These are phyloP conservation scores for Melanargia galathea DNA, from an alignment of 2,888 invertebrate genomes.

Conservation along the genomic window DNA sequence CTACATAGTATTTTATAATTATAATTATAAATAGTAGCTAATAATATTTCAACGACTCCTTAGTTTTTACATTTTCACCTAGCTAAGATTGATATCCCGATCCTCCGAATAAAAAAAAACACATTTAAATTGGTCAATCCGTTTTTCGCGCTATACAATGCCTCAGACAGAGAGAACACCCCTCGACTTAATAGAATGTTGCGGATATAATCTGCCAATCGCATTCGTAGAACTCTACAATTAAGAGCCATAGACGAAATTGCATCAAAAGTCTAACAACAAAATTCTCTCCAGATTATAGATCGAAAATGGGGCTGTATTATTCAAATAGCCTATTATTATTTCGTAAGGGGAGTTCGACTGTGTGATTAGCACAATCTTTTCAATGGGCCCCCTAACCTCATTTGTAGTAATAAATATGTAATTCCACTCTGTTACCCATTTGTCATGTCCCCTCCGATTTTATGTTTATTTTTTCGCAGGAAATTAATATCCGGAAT, in stretches of 20 bases:
- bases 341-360: conserved; percentile 22
- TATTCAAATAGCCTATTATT: conserved; percentile 33
- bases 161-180: too few species aligned
- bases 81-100: too few species aligned
- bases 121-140: too few species aligned
- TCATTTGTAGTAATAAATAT: conserved; percentile 48
- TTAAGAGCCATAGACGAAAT: conserved; percentile 21
- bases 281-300: conserved; percentile 17
- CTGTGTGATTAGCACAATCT: conserved; percentile 33
- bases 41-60: too few species aligned
- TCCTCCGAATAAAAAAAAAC: too few species aligned
- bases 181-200: too few species aligned
- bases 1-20: too few species aligned
- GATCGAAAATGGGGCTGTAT: conserved; percentile 22
- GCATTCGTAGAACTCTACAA: not conserved
- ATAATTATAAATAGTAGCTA: too few species aligned
- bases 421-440: conserved; percentile 49
- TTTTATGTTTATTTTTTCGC: conserved; percentile 53
- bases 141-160: too few species aligned
- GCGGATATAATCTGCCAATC: too few species aligned
- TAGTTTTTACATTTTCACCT: too few species aligned
- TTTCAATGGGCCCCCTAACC: conserved; percentile 42
- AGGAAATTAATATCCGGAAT: conserved; percentile 31
- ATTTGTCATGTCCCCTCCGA: conserved; percentile 50
- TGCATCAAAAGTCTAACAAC: conserved; percentile 22